A percentile compares a stretch with the other conserved stretches of the same genome.
These are phyloP conservation scores for Drosophila orosa DNA, from an alignment of 1,140 invertebrate species.

Conservation along the genomic window DNA sequence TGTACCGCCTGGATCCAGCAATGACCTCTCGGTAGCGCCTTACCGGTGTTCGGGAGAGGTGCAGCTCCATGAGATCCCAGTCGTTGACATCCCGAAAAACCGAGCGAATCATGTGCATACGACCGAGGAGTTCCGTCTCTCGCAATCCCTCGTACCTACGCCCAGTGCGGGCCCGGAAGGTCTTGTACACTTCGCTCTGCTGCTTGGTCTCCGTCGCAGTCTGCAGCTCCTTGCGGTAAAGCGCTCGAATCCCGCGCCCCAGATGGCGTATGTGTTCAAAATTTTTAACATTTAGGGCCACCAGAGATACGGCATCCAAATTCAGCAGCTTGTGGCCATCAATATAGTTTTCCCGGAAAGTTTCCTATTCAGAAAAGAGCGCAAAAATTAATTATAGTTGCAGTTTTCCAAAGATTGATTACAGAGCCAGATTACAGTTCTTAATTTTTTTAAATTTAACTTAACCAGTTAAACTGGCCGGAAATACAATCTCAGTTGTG, in stretches of 20 bases:
- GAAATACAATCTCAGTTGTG: no score
- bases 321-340: constrained; percentile 74
- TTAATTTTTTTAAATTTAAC: not conserved
- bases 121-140: constrained; percentile 61
- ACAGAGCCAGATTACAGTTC: not conserved
- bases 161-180: constrained; percentile 64
- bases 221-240: constrained; percentile 68
- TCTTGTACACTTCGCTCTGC: constrained; percentile 70
- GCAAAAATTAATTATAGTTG: no score
- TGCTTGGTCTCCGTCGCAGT: constrained; percentile 59
- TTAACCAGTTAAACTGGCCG: not conserved
- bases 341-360: constrained; percentile 72
- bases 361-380: constrained; percentile 50
- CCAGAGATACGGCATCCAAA: constrained; percentile 68
- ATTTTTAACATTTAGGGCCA: constrained; percentile 71
- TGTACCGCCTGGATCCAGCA: constrained; percentile 59
- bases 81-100: constrained; percentile 73
- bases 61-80: constrained; percentile 71
- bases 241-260: constrained; percentile 65
- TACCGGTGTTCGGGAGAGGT: constrained; percentile 61
- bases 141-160: constrained; percentile 63
- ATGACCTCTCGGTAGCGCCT: constrained; percentile 65
- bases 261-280: constrained; percentile 76
- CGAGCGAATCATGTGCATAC: constrained; percentile 67
- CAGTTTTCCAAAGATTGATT: not conserved